Conservation (phyloP, 92 coral and sea anemone genomes). For the Actinostola sp. region DNA sequence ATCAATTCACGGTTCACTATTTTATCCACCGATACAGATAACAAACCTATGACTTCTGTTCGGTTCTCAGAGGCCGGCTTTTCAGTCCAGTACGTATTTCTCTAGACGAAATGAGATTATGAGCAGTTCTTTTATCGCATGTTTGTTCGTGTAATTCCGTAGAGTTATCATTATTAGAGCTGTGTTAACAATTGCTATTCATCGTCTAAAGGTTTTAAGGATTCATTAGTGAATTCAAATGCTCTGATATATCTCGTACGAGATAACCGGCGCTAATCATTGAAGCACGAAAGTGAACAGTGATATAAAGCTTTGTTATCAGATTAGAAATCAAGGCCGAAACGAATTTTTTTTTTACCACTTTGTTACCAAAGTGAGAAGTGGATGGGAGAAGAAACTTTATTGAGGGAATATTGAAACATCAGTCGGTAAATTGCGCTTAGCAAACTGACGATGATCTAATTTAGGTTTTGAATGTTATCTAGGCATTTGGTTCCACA, state of each 20-base stretch:
- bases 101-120: background rate
- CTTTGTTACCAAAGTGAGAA: too few species aligned
- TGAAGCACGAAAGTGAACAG: background rate
- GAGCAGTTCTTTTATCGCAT: background rate
- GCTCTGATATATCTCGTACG: constrained; percentile 10
- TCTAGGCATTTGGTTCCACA: too few species aligned
- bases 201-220: background rate
- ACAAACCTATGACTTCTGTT: constrained; percentile 5
- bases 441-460: too few species aligned
- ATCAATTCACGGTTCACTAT: background rate
- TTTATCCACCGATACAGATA: background rate
- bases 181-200: background rate
- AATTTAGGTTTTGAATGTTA: too few species aligned
- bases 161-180: background rate
- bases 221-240: constrained; percentile 29
- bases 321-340: constrained; percentile 32
- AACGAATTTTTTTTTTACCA: background rate
- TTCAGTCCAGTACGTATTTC: background rate
- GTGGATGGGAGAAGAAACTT: too few species aligned
- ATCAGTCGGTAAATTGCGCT: too few species aligned
- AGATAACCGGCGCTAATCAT: constrained; percentile 17
- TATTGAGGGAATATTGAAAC: too few species aligned
- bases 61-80: background rate
- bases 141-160: background rate
- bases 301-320: constrained; percentile 5